These are phyloP conservation scores for Hapalemur alaotrensis DNA, from an alignment of 2,797 vertebrate species.

Conservation along the genomic window DNA sequence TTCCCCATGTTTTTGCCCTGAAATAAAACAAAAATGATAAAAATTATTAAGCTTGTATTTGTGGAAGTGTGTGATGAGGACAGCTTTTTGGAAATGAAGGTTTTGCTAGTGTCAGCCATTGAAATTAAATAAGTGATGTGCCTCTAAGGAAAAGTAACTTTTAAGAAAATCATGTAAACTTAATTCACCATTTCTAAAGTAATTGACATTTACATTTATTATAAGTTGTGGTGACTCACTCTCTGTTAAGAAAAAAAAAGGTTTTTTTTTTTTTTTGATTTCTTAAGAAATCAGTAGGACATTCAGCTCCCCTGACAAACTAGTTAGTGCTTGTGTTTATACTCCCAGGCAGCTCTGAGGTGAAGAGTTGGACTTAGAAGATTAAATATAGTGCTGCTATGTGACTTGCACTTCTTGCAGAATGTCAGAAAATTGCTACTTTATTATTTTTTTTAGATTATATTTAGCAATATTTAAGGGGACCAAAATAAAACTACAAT, in stretches of 20 bases:
- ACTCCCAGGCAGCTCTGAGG: not conserved
- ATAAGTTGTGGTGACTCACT: not conserved
- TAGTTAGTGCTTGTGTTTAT: not conserved
- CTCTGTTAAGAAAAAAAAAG: not conserved
- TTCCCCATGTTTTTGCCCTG: not conserved
- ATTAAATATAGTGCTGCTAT: not conserved
- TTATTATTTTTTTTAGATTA: not conserved
- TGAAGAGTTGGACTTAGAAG: not conserved
- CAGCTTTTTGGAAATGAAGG: not conserved
- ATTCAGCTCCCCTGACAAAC: not conserved
- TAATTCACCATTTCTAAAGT: slow-evolving; percentile 24
- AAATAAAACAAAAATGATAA: slow-evolving; percentile 13
- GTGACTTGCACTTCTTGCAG: not conserved
- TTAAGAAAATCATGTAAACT: slow-evolving; percentile 12
- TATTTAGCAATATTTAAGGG: not conserved
- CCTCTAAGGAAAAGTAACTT: not conserved
- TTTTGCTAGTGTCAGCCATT: not conserved
- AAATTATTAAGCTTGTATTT: not conserved
- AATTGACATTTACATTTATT: not conserved
- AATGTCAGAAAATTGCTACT: not conserved
- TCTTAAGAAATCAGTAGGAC: not conserved
- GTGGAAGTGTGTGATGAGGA: not conserved
- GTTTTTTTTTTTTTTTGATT: not conserved
- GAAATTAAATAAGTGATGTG: not conserved
- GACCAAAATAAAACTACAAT: not conserved